Percentiles rank a stretch among this genome's conserved stretches.
These are phyloP conservation scores for Pseudomyrmex gracilis DNA, from an alignment of 1,140 invertebrate genomes.

Conservation along the genomic window DNA sequence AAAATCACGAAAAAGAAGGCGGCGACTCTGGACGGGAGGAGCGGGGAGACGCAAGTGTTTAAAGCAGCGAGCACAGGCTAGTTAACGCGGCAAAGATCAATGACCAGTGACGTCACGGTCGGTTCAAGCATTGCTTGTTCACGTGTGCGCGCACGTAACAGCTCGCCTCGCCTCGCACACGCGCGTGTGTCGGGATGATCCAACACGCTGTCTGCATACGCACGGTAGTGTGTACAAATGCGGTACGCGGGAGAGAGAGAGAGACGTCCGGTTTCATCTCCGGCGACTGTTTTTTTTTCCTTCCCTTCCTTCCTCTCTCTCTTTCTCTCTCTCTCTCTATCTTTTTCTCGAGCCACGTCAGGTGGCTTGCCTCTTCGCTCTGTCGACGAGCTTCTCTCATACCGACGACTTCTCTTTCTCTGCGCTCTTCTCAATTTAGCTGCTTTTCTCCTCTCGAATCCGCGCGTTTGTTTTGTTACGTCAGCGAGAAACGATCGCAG, in stretches of 20 bases:
- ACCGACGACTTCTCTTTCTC: neutral
- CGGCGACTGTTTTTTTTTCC: no score
- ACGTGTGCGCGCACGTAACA: slow-evolving; percentile 36
- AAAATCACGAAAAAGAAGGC: neutral
- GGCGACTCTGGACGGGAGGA: neutral
- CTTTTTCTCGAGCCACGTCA: slow-evolving; percentile 24
- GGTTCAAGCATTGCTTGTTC: slow-evolving; percentile 48
- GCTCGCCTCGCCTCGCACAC: slow-evolving; percentile 15
- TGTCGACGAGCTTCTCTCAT: slow-evolving; percentile 12
- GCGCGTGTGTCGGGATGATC: neutral
- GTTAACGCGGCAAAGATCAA: slow-evolving; percentile 62
- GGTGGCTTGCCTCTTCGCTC: slow-evolving; percentile 12
- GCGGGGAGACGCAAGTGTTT: neutral
- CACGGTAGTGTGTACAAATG: no score
- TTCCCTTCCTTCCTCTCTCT: slow-evolving; percentile 8
- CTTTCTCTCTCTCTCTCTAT: neutral
- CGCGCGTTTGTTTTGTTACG: neutral
- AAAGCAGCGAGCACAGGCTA: neutral
- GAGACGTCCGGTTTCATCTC: no score
- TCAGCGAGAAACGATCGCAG: slow-evolving; percentile 7
- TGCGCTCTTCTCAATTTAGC: neutral
- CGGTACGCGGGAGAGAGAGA: no score
- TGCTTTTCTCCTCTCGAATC: neutral
- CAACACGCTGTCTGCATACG: no score
- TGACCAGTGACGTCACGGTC: slow-evolving; percentile 64